Base-by-base conservation (phyloP, 2,797 vertebrate species). In the Gymnodraco acuticeps region DNA sequence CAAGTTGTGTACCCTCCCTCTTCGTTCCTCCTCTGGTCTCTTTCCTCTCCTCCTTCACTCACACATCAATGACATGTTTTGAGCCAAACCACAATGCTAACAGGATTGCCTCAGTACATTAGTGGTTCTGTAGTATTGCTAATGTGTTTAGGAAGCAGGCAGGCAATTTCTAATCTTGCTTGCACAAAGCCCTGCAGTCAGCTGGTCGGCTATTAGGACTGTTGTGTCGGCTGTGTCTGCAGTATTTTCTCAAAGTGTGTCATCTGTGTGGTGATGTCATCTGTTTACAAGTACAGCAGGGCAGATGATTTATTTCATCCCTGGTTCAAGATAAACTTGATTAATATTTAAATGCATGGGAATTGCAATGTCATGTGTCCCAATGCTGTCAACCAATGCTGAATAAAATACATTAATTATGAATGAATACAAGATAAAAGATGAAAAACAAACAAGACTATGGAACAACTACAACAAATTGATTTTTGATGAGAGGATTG, bases 101-200 rank as follows among this genome's bases (percentile, higher is more conserved):
- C 79, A 83, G 64, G 87, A 82, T 67, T 73, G 45, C 69, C 45
- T 48, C 70, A 73, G 64, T 71, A n/a, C 60, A 70, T 75, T 75
- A 78, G 63, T 45, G 47, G 38, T 68, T 73, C 47, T 42, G 50
- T 46, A 15, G 64, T 66, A 55, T 54, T 12, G 55, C 47, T 85
- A 78, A 84, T 80, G 62, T 62, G 70, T 89, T 87, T 60, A 76
- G 81, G 84, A 78, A 68, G 75, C 65, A 64, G 70, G 46, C 70
- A 69, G 41, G 64, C 51, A 10, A 20, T 14, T 63, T 81, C 68
- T 74, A 79, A 54, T 64, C 70, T 69, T 17, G 15, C 47, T 11
- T n/a, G 45, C 27, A 65, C 53, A 67, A 54, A 73, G 16, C 42
- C 19, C 47, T 78, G 71, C 9, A 52, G 70, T 70, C 23, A 48